A percentile compares a stretch with the other conserved stretches of the same genome.
These are phyloP conservation scores for Troglohyphantes excavatus DNA, from an alignment of 2,888 invertebrate species.

Conservation along the genomic window DNA sequence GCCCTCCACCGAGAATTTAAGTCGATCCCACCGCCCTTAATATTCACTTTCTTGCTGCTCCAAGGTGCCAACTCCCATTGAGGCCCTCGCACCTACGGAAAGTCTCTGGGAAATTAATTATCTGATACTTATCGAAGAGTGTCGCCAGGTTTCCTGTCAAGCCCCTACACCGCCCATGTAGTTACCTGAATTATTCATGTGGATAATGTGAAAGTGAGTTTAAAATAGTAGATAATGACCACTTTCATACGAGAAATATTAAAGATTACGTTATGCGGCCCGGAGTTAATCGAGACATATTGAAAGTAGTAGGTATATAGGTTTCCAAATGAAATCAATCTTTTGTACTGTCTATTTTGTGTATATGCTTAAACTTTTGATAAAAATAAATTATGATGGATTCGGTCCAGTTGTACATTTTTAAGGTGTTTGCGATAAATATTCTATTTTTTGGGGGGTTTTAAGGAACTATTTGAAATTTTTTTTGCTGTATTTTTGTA, in stretches of 20 bases:
- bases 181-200: conserved; percentile 52
- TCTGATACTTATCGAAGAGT: conserved; percentile 42
- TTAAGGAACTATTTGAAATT: no score
- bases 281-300: no score
- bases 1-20: not conserved
- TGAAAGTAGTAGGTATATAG: no score
- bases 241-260: not conserved
- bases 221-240: not conserved
- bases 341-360: no score
- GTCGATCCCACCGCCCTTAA: not conserved
- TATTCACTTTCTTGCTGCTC: not conserved
- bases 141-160: conserved; percentile 35
- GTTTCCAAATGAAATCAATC: no score
- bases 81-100: not conserved
- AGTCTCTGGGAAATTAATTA: conserved; percentile 52
- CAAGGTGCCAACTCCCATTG: not conserved
- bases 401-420: no score
- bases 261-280: no score
- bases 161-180: not conserved
- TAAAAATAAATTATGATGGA: no score
- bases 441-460: no score
- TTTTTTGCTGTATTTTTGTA: no score
- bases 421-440: no score
- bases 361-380: no score
- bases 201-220: conserved; percentile 16